Conservation (phyloP, 2,113 vertebrate genomes). For the Muscicapa adusta region DNA sequence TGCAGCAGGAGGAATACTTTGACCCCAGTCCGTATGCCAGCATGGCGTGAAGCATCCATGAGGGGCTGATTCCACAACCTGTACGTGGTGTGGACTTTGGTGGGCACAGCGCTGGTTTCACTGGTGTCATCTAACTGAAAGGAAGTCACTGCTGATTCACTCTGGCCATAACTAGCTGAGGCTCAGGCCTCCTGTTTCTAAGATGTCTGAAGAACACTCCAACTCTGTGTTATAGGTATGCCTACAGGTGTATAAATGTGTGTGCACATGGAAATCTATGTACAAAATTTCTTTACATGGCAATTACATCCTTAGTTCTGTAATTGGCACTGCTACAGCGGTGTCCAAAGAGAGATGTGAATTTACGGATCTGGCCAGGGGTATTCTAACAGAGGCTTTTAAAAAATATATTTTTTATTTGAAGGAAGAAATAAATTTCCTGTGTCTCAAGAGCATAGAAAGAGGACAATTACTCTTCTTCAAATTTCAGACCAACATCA, state of each 20-base stretch:
- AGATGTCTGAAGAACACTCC: background rate
- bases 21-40: slow-evolving; percentile 60
- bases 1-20: slow-evolving; percentile 66
- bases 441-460: background rate
- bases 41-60: background rate
- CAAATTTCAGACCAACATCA: background rate
- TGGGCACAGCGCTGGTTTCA: background rate
- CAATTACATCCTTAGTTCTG: background rate
- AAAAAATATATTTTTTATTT: background rate
- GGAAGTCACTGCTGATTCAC: background rate
- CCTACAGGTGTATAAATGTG: background rate
- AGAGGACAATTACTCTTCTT: background rate
- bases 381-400: background rate
- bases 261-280: accelerated
- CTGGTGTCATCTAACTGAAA: background rate
- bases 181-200: background rate
- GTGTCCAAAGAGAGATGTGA: background rate
- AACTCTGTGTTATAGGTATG: background rate
- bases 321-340: background rate
- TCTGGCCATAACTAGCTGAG: background rate
- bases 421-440: background rate
- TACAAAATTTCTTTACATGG: background rate
- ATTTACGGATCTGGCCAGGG: background rate
- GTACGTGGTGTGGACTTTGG: slow-evolving; percentile 11
- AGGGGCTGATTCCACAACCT: background rate